phyloP scores from a whole-genome alignment of 2,888 invertebrate species.

The Cheilosia vernalis region DNA sequence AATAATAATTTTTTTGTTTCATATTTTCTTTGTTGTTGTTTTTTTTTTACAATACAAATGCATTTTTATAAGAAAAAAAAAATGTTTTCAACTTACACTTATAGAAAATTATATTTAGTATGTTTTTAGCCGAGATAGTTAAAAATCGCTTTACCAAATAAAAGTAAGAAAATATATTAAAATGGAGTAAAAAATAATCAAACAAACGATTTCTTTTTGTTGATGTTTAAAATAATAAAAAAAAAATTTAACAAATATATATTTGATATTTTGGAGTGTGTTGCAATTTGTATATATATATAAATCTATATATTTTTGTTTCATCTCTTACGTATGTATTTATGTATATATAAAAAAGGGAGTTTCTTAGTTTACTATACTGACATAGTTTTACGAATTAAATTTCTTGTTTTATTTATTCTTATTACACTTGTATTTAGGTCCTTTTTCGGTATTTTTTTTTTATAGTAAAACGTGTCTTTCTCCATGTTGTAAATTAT shows the following conservation, averaged over 20 bases:
- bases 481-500: constrained; percentile 40
- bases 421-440: constrained; percentile 48
- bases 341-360: neutral
- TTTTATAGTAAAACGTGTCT: constrained; percentile 41
- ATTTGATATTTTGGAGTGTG: constrained; percentile 64
- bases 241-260: constrained; percentile 50
- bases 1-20: constrained; percentile 39
- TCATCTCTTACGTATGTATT: constrained; percentile 33
- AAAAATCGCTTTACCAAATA: constrained; percentile 12
- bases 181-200: constrained; percentile 37
- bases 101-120: constrained; percentile 48
- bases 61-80: constrained; percentile 43
- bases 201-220: constrained; percentile 26
- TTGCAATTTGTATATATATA: constrained; percentile 52
- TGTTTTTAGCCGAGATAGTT: constrained; percentile 10
- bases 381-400: constrained; percentile 47
- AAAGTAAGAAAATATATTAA: constrained; percentile 37
- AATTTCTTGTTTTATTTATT: constrained; percentile 68
- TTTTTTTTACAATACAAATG: constrained; percentile 75
- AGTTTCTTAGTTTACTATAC: constrained; percentile 51
- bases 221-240: constrained; percentile 50
- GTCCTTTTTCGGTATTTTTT: constrained; percentile 42
- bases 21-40: constrained; percentile 40
- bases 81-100: constrained; percentile 50
- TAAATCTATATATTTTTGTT: constrained; percentile 61